These are phyloP conservation scores for Thymelicus lineola DNA, from an alignment of 2,888 invertebrate species.

Conservation along the genomic window DNA sequence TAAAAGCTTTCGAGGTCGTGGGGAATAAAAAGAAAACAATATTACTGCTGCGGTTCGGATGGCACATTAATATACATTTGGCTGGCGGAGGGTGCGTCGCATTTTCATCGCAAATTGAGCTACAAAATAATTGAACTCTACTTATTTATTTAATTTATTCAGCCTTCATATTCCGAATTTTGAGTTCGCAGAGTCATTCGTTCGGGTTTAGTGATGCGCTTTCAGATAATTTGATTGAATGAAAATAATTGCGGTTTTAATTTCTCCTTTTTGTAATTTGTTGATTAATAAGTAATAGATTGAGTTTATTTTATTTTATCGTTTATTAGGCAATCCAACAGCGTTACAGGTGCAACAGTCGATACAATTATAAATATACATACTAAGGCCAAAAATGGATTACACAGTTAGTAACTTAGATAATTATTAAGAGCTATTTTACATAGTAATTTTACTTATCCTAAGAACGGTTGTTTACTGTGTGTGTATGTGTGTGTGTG, in stretches of 20 bases:
- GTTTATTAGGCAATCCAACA: no score
- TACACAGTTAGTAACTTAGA: no score
- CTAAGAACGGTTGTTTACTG: no score
- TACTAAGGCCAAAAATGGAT: no score
- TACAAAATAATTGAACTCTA: constrained; percentile 70
- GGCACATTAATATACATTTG: constrained; percentile 82
- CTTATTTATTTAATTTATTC: constrained; percentile 51
- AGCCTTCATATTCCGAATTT: constrained; percentile 39
- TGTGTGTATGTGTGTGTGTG: no score
- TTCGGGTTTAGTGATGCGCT: constrained; percentile 30
- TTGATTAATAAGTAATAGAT: constrained; percentile 6
- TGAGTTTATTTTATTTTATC: no score
- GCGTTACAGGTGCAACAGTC: no score
- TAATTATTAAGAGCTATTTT: no score
- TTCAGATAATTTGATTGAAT: constrained; percentile 22
- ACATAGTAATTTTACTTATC: no score
- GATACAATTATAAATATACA: no score
- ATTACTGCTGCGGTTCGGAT: constrained; percentile 72
- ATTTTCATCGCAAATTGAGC: constrained; percentile 74
- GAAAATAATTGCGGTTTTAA: constrained; percentile 32
- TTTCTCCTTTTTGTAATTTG: constrained; percentile 23
- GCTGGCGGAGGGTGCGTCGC: constrained; percentile 58
- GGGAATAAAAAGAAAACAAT: constrained; percentile 78
- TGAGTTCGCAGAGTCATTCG: constrained; percentile 31
- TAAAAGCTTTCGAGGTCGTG: constrained; percentile 72